These are phyloP conservation scores for Magallana nippona DNA, from an alignment of 2,888 invertebrate genomes.

Conservation along the genomic window DNA sequence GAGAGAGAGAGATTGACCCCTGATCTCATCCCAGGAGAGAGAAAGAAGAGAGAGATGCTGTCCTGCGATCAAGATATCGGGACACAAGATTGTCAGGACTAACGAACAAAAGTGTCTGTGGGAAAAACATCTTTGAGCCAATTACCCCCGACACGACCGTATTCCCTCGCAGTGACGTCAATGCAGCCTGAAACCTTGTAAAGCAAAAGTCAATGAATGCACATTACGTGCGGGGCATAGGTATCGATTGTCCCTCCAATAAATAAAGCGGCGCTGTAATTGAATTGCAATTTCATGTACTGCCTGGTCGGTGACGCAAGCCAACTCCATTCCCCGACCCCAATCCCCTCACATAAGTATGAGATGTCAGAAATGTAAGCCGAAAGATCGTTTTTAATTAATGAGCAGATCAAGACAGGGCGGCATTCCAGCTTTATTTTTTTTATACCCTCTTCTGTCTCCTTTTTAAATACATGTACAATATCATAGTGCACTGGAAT, in stretches of 20 bases:
- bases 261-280: conserved; percentile 25
- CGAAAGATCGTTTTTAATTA: not conserved
- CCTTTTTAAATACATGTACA: no score
- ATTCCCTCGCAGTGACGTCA: conserved; percentile 39
- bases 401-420: not conserved
- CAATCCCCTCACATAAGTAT: conserved; percentile 27
- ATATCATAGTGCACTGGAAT: no score
- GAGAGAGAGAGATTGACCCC: no score
- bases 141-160: conserved; percentile 40
- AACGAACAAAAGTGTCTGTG: not conserved
- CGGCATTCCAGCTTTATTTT: not conserved
- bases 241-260: conserved; percentile 33
- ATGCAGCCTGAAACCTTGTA: conserved; percentile 36
- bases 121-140: conserved; percentile 40
- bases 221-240: conserved; percentile 36
- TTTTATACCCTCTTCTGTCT: not conserved
- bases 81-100: conserved; percentile 2
- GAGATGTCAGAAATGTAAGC: not conserved
- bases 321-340: conserved; percentile 1
- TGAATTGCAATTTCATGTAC: conserved; percentile 26
- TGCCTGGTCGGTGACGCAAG: not conserved
- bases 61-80: not conserved
- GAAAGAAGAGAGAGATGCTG: not conserved
- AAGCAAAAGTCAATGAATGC: conserved; percentile 45
- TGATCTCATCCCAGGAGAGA: no score